These are phyloP conservation scores for Thecocarcelia acutangulata DNA, from an alignment of 2,888 invertebrate species.

Conservation along the genomic window DNA sequence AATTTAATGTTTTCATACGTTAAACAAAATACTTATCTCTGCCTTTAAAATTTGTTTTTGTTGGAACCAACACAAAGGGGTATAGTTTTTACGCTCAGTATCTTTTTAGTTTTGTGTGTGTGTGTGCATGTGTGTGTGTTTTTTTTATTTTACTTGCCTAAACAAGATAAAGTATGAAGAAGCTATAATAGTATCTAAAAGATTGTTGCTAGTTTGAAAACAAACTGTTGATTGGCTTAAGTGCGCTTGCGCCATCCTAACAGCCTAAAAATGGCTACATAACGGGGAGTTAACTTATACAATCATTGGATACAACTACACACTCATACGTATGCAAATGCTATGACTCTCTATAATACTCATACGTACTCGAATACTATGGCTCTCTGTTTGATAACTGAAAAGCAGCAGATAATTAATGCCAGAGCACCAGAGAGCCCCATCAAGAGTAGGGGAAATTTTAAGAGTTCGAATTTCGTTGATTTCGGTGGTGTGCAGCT, in stretches of 20 bases:
- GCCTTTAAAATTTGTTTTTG: background rate
- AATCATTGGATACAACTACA: constrained; percentile 74
- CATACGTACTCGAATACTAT: constrained; percentile 46
- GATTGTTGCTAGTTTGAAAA: constrained; percentile 65
- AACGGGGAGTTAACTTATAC: constrained; percentile 78
- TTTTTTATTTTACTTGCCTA: too few relatives aligned
- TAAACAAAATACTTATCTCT: constrained; percentile 4
- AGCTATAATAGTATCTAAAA: constrained; percentile 41
- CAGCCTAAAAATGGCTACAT: constrained; percentile 80
- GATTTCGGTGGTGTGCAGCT: background rate
- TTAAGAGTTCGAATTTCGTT: constrained; percentile 29
- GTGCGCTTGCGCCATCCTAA: constrained; percentile 81
- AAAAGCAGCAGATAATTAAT: constrained; percentile 13
- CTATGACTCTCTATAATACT: too few relatives aligned
- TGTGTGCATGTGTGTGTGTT: too few relatives aligned
- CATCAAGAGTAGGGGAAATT: constrained; percentile 44
- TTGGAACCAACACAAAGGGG: background rate
- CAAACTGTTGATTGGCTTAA: constrained; percentile 81
- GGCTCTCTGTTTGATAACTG: constrained; percentile 34
- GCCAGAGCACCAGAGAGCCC: constrained; percentile 30
- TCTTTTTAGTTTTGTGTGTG: too few relatives aligned
- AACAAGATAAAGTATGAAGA: background rate
- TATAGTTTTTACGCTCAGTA: too few relatives aligned
- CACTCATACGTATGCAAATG: constrained; percentile 40
- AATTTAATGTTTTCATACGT: constrained; percentile 31